Conservation (phyloP, 1,140 invertebrate species). For the Drosophila mayri region DNA sequence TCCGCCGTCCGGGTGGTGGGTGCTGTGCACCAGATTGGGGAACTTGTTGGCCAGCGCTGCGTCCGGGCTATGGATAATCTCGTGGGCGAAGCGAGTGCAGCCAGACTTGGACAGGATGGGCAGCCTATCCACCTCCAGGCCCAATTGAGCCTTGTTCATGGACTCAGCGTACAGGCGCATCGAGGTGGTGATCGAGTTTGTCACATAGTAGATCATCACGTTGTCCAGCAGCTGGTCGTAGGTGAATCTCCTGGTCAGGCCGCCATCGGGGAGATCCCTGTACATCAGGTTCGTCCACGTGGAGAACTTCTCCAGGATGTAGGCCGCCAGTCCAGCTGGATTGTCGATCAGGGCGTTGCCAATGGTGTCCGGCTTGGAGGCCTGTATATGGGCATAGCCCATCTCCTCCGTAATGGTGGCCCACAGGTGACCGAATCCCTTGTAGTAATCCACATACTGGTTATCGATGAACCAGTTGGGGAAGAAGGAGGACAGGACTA, state of each 20-base stretch:
- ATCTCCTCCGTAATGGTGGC: constrained; percentile 87
- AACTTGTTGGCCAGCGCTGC: constrained; percentile 87
- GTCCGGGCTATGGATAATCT: constrained; percentile 87
- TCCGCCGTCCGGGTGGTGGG: constrained; percentile 88
- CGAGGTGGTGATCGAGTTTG: constrained; percentile 91
- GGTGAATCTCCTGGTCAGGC: constrained; percentile 88
- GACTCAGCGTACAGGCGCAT: constrained; percentile 91
- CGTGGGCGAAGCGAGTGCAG: constrained; percentile 88
- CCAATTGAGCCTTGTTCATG: constrained; percentile 84
- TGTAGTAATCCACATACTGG: constrained; percentile 87
- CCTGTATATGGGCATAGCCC: constrained; percentile 94
- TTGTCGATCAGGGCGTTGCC: constrained; percentile 88
- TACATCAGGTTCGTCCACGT: constrained; percentile 89
- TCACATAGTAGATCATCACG: constrained; percentile 95
- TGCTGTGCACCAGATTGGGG: constrained; percentile 88
- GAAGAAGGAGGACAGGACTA: constrained; percentile 72
- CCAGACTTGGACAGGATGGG: constrained; percentile 88
- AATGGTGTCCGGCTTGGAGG: constrained; percentile 96
- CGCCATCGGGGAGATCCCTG: constrained; percentile 88
- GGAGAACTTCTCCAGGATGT: constrained; percentile 95
- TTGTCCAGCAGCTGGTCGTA: constrained; percentile 94
- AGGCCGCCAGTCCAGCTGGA: constrained; percentile 91
- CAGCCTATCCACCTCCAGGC: constrained; percentile 86
- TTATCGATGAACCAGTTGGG: constrained; percentile 87
- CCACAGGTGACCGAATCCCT: constrained; percentile 87